phyloP scores from a whole-genome alignment of 2,888 invertebrate genomes.

The Antheraea yamamai region DNA sequence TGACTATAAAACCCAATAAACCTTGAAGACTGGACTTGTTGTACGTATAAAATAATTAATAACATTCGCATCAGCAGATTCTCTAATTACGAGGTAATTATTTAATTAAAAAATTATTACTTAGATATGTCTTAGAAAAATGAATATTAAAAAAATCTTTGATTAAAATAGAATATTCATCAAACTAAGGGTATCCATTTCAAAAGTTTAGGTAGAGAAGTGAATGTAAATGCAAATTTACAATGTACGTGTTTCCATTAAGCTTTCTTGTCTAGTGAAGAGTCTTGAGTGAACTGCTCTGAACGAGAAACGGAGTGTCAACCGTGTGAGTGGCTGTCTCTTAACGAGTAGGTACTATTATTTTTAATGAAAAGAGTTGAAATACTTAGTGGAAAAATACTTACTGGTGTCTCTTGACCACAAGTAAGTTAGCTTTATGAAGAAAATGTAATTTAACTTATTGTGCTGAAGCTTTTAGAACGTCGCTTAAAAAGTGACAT shows the following conservation, averaged over 20 bases:
- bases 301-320: slow-evolving; percentile 42
- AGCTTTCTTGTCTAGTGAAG: slow-evolving; percentile 40
- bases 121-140: neutral
- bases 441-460: slow-evolving; percentile 6
- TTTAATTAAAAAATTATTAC: neutral
- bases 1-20: no score
- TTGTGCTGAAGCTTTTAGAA: neutral
- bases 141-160: neutral
- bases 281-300: slow-evolving; percentile 53
- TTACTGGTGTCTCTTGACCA: slow-evolving; percentile 15
- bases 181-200: neutral
- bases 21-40: no score
- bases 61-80: neutral
- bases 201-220: neutral
- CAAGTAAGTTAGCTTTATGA: neutral
- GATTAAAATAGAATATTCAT: neutral
- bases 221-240: neutral
- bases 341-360: slow-evolving; percentile 40
- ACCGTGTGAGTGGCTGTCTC: slow-evolving; percentile 37
- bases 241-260: slow-evolving; percentile 31
- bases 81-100: neutral
- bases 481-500: neutral
- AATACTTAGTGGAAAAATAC: slow-evolving; percentile 27
- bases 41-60: neutral
- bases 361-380: slow-evolving; percentile 35